These are phyloP conservation scores for Temnothorax curvispinosus DNA, from an alignment of 1,140 invertebrate genomes.

Conservation along the genomic window DNA sequence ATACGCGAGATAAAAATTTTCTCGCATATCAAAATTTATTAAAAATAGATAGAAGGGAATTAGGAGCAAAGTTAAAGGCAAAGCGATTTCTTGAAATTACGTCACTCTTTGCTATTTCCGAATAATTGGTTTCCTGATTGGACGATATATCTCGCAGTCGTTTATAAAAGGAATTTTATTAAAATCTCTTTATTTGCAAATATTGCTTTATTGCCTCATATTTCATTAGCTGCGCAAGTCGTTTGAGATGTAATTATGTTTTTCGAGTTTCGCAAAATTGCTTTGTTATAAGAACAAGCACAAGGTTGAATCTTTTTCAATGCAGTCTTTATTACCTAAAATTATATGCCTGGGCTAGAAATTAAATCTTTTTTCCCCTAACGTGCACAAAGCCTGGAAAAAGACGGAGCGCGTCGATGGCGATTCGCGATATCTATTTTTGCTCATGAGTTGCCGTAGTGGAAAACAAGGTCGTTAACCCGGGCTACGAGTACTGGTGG, in stretches of 20 bases:
- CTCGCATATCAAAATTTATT: background rate
- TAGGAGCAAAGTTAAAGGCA: background rate
- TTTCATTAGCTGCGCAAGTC: background rate
- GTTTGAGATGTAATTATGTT: constrained; percentile 11
- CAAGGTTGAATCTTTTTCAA: background rate
- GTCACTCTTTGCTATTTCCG: background rate
- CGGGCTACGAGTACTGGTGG: constrained; percentile 24
- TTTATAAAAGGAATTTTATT: background rate
- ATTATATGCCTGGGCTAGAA: constrained; percentile 13
- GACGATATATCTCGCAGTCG: background rate
- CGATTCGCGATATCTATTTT: constrained; percentile 55
- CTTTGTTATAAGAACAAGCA: constrained; percentile 2
- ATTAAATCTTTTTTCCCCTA: constrained; percentile 27
- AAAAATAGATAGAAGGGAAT: background rate
- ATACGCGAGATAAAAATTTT: background rate
- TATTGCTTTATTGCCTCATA: background rate
- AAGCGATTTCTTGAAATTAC: background rate
- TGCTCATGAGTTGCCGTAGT: constrained; percentile 53
- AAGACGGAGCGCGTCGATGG: constrained; percentile 42
- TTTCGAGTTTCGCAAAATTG: constrained; percentile 3
- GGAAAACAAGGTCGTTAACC: constrained; percentile 60
- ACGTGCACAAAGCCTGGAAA: constrained; percentile 25
- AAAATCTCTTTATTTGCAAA: background rate
- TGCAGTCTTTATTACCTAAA: background rate
- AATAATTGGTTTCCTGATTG: background rate